Evolutionary conservation across 2,888 invertebrate genomes (phyloP).

Genomic region (Ophion slaviceki): DNA sequence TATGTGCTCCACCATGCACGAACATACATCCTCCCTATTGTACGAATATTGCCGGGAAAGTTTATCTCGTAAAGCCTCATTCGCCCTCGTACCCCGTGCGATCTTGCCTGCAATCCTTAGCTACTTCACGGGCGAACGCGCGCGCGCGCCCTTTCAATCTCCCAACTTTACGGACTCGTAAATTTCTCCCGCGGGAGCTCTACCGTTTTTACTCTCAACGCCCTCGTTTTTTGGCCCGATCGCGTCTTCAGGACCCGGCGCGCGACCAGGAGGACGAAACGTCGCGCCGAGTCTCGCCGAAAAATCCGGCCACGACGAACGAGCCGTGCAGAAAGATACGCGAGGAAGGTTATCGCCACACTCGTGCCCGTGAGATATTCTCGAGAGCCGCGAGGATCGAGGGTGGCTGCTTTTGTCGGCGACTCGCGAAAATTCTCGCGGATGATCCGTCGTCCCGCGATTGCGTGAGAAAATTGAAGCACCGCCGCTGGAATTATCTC

Average conservation of each 20-base stretch:
- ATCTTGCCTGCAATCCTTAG: not conserved
- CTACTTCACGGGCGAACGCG: not conserved
- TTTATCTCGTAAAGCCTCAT: conserved; percentile 5
- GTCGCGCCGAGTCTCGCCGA: conserved; percentile 12
- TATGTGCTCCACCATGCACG: no score
- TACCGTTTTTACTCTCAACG: conserved; percentile 7
- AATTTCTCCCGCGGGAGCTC: conserved; percentile 11
- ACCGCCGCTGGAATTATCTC: conserved; percentile 83
- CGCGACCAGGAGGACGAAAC: conserved; percentile 10
- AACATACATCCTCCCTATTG: not conserved
- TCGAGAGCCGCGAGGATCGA: conserved; percentile 63
- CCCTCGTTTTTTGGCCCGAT: conserved; percentile 5
- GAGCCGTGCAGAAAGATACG: not conserved
- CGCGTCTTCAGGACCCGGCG: conserved; percentile 11
- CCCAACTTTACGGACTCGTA: conserved; percentile 34
- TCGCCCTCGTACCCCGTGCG: not conserved
- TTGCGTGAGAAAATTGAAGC: conserved; percentile 82
- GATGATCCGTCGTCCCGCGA: conserved; percentile 74
- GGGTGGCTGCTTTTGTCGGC: conserved; percentile 17
- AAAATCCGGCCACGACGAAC: not conserved
- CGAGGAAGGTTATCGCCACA: conserved; percentile 16
- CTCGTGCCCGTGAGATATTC: conserved; percentile 69
- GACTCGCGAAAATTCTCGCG: conserved; percentile 72
- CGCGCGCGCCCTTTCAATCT: conserved; percentile 44
- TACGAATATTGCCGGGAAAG: conserved; percentile 32